Evolutionary conservation across 2,888 invertebrate genomes (phyloP), one percentile per base, ranked within the genome.

Genomic region (Eristalis arbustorum): DNA sequence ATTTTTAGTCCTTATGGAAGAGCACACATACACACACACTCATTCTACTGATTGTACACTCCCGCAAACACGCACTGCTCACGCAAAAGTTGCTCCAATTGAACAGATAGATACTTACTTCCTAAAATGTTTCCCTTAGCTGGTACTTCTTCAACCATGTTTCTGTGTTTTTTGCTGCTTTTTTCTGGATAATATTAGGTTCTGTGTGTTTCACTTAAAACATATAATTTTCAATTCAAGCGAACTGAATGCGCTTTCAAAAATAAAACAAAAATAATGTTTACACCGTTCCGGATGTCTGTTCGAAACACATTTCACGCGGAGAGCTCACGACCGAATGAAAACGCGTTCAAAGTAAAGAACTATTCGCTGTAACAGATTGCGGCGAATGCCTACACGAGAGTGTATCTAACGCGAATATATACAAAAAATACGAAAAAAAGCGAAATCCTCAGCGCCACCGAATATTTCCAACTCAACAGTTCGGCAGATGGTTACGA

Each of bases 61-160:
- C n/a, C 14, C 11, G 28, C 49, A 66, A 10, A 56, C 22, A 31
- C 8, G 57, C 85, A 94, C 95, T n/a, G n/a, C n/a, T 4, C 59
- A 25, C 23, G 13, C 59, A 59, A 1, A 18, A 18, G 18, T 5
- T 22, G 25, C 59, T 13, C 37, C 37, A 11, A 13, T 3, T 13
- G 37, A 11, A 37, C 37, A 13, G 18, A 14, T 14, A 8, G 13
- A 63, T 88, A 94, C 95, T 94, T 92, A 95, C 95, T 93, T 91
- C 94, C 94, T 88, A 95, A 92, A 89, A 94, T 89, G 90, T 94
- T 94, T 91, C 95, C 95, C 90, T 91, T 94, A 0, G 94, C 94
- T 42, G 94, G 94, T 88, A 94, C 94, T 89, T 94, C 94, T 93
- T 94, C 94, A 88, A 90, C 90, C 91, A 91, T 92, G 67, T 88